A percentile compares a stretch with the other conserved stretches of the same genome.
Conservation (phyloP, 2,888 invertebrate species). For the Amitus sp. region DNA sequence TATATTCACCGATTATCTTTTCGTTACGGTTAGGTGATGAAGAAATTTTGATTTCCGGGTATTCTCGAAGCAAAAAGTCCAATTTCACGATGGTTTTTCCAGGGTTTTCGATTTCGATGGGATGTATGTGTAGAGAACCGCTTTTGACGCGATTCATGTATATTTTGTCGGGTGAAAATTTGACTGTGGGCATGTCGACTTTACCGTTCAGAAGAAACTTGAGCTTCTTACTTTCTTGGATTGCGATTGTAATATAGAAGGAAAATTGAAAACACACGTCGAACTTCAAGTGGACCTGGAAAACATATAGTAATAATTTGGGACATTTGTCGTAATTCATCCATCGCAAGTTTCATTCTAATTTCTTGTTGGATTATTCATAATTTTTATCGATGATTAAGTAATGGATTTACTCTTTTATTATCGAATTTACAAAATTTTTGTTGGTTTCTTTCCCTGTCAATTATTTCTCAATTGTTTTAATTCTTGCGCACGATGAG, state of each 20-base stretch:
- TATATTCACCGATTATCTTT: slow-evolving; percentile 33
- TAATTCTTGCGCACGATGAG: too few species aligned
- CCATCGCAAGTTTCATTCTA: too few species aligned
- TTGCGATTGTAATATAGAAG: slow-evolving; percentile 26
- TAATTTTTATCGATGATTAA: too few species aligned
- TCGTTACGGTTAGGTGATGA: slow-evolving; percentile 21
- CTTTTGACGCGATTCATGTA: slow-evolving; percentile 66
- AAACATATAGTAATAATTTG: too few species aligned
- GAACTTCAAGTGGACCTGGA: slow-evolving; percentile 42
- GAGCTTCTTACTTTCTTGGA: slow-evolving; percentile 41
- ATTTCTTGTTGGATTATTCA: too few species aligned
- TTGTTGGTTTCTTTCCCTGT: too few species aligned
- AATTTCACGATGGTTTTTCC: slow-evolving; percentile 49
- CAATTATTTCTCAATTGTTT: too few species aligned
- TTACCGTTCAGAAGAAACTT: slow-evolving; percentile 38
- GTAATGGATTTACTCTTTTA: too few species aligned
- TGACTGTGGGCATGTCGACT: slow-evolving; percentile 64
- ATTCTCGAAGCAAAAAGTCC: slow-evolving; percentile 55
- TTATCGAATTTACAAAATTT: too few species aligned
- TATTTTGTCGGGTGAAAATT: slow-evolving; percentile 67
- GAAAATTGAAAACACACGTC: slow-evolving; percentile 42
- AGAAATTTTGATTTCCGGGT: slow-evolving; percentile 59
- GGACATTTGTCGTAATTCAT: too few species aligned
- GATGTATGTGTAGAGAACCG: slow-evolving; percentile 51
- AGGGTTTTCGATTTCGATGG: slow-evolving; percentile 55